Conservation (phyloP, 2,888 invertebrate genomes). For the Callosobruchus maculatus region DNA sequence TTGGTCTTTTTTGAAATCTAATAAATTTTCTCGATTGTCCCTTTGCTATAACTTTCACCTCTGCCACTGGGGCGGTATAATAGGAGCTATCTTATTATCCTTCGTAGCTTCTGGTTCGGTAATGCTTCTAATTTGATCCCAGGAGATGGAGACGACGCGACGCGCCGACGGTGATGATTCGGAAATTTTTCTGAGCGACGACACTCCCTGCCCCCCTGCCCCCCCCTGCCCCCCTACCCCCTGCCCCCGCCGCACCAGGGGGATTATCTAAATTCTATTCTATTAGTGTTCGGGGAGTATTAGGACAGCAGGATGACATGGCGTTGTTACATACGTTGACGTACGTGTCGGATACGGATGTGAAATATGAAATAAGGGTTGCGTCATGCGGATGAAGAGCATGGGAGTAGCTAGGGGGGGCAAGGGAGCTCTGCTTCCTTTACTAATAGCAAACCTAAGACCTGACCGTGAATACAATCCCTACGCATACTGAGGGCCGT, state of each 20-base stretch:
- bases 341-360: not conserved
- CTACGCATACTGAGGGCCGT: too few species aligned
- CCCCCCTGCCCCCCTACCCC: too few species aligned
- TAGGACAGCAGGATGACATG: not conserved
- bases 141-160: slow-evolving; percentile 37
- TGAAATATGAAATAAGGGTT: not conserved
- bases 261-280: slow-evolving; percentile 23
- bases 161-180: slow-evolving; percentile 27
- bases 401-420: too few species aligned
- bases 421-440: too few species aligned
- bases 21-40: too few species aligned
- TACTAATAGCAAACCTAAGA: too few species aligned
- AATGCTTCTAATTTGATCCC: slow-evolving; percentile 49
- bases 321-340: not conserved
- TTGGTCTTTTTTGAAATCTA: too few species aligned
- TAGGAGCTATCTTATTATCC: slow-evolving; percentile 48
- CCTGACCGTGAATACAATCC: too few species aligned
- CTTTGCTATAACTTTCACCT: not conserved
- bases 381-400: not conserved
- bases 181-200: slow-evolving; percentile 27
- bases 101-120: slow-evolving; percentile 42
- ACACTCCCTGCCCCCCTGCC: slow-evolving; percentile 18
- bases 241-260: too few species aligned
- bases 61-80: slow-evolving; percentile 23
- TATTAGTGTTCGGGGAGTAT: slow-evolving; percentile 15